These are phyloP conservation scores for Motacilla alba DNA, from an alignment of 2,113 vertebrate species.

Conservation along the genomic window DNA sequence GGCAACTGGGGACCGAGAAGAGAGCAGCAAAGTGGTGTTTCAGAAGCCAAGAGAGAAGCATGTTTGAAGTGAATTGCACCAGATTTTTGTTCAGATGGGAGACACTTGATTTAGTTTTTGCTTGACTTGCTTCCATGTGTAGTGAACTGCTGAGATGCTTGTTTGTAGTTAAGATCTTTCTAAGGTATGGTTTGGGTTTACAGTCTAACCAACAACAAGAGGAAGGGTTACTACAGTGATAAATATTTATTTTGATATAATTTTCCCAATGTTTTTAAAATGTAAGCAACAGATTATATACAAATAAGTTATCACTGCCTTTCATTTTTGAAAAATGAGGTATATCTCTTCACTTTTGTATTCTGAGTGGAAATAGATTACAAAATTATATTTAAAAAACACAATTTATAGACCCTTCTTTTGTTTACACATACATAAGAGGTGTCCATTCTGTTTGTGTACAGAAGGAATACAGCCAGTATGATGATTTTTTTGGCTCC, in stretches of 20 bases:
- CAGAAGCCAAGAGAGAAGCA: neutral
- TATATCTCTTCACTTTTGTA: neutral
- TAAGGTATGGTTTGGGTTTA: neutral
- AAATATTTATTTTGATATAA: constrained; percentile 1
- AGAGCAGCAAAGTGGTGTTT: constrained; percentile 3
- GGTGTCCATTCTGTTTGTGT: neutral
- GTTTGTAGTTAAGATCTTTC: neutral
- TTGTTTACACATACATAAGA: neutral
- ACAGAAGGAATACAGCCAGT: neutral
- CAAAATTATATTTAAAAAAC: neutral
- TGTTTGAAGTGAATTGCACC: neutral
- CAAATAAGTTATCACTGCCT: neutral
- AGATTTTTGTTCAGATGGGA: neutral
- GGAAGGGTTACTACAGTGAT: neutral
- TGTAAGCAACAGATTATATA: neutral
- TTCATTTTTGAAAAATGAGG: neutral
- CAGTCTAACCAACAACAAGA: neutral
- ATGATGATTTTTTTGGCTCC: neutral
- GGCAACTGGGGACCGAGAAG: neutral
- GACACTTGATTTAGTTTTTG: neutral
- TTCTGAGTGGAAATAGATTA: neutral
- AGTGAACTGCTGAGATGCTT: neutral
- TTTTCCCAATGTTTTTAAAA: neutral
- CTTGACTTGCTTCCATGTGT: neutral
- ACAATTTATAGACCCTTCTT: neutral